Conservation (phyloP, 1,140 invertebrate genomes). For the Zaprionus capensis region DNA sequence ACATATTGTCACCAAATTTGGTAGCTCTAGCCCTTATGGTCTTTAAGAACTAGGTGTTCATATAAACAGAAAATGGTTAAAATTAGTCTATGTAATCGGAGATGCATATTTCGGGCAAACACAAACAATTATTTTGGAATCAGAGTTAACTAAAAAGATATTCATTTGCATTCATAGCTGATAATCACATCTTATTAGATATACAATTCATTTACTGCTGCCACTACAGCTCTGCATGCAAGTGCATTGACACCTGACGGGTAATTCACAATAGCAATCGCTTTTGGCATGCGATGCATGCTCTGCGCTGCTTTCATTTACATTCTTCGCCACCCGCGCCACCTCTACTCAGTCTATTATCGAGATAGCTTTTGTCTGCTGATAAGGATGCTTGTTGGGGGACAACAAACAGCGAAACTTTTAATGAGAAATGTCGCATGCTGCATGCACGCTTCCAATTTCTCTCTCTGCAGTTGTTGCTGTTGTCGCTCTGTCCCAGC, state of each 20-base stretch:
- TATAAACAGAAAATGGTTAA: no score
- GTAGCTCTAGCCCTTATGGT: no score
- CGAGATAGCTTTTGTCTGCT: slow-evolving; percentile 73
- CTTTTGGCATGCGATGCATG: not conserved
- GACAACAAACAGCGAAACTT: slow-evolving; percentile 66
- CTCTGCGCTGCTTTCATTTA: not conserved
- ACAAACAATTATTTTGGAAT: no score
- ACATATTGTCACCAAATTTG: no score
- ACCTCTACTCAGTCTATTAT: slow-evolving; percentile 44
- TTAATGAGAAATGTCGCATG: slow-evolving; percentile 76
- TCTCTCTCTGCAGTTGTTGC: slow-evolving; percentile 2
- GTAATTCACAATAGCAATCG: not conserved
- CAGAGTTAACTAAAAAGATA: no score
- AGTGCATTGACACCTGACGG: slow-evolving; percentile 54
- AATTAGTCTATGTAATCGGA: no score
- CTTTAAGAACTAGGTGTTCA: no score
- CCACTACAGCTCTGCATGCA: not conserved
- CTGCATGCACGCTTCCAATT: slow-evolving; percentile 67
- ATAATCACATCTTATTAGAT: not conserved
- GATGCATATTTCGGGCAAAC: no score
- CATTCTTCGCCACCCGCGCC: slow-evolving; percentile 25
- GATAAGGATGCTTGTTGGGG: slow-evolving; percentile 68
- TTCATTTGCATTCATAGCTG: no score
- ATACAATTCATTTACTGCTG: not conserved
- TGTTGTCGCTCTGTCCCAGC: slow-evolving; percentile 43